A percentile compares a stretch with the other conserved stretches of the same genome.
These are phyloP conservation scores for Morelia viridis DNA, from an alignment of 2,797 vertebrate genomes.

Conservation along the genomic window DNA sequence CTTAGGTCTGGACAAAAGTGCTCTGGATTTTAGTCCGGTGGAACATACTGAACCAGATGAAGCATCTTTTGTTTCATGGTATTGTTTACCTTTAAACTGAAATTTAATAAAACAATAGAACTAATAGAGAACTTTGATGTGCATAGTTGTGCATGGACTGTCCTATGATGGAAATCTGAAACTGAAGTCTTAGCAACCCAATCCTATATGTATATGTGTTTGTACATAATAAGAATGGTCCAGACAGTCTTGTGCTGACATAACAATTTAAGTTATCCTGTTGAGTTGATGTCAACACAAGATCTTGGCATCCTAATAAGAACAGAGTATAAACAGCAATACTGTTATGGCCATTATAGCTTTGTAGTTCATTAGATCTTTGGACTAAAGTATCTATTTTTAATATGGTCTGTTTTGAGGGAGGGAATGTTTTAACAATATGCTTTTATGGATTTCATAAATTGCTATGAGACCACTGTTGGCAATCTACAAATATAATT, in stretches of 20 bases:
- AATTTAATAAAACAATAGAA: not conserved
- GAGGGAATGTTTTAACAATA: not conserved
- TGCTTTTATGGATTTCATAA: not conserved
- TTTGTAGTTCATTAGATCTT: not conserved
- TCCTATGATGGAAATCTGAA: constrained; percentile 17
- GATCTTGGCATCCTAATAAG: not conserved
- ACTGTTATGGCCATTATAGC: not conserved
- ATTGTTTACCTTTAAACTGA: constrained; percentile 29
- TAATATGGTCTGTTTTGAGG: not conserved
- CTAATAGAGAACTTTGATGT: not conserved
- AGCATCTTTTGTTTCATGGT: constrained; percentile 92
- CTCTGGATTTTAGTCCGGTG: constrained; percentile 95
- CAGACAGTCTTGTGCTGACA: not conserved
- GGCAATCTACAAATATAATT: not conserved
- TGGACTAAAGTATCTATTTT: not conserved
- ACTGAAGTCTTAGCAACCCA: not conserved
- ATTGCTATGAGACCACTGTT: not conserved
- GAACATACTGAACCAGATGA: constrained; percentile 88
- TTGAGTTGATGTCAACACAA: not conserved
- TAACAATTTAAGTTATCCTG: not conserved
- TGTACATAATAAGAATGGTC: not conserved
- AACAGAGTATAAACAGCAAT: not conserved
- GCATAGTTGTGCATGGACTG: not conserved
- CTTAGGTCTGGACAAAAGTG: constrained; percentile 93
- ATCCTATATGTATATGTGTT: not conserved